A percentile compares a stretch with the other conserved stretches of the same genome.
phyloP scores from a whole-genome alignment of 2,888 invertebrate genomes.

The Molanna angustata region DNA sequence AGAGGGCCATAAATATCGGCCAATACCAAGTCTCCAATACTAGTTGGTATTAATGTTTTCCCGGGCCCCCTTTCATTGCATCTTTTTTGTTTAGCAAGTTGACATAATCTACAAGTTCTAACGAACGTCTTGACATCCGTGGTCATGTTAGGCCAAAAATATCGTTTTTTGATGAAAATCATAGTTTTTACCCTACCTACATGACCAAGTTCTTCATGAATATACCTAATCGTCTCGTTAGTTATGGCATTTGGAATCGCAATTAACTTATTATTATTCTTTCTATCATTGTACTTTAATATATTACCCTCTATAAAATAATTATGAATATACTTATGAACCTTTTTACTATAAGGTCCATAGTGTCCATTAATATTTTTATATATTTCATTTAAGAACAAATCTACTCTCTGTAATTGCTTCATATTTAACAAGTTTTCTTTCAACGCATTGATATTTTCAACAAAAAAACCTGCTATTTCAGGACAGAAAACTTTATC shows the following conservation, averaged over 20 bases:
- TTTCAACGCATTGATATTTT: neutral
- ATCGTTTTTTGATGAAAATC: neutral
- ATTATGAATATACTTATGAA: neutral
- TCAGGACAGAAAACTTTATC: neutral
- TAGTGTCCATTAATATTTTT: neutral
- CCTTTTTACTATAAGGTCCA: neutral
- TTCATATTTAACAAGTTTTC: neutral
- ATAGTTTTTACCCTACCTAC: neutral
- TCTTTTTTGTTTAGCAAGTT: constrained; percentile 2
- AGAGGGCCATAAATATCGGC: constrained; percentile 8
- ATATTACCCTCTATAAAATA: neutral
- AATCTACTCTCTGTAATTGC: neutral
- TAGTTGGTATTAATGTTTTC: neutral
- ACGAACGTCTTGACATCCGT: neutral
- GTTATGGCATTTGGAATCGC: neutral
- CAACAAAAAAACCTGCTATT: neutral
- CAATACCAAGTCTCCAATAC: constrained; percentile 4
- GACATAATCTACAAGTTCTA: neutral
- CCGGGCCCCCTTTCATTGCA: neutral
- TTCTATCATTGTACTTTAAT: neutral
- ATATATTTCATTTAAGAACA: neutral
- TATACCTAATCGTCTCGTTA: neutral
- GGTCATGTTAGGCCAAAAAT: constrained; percentile 6
- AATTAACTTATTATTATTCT: neutral
- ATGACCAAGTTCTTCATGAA: constrained; percentile 5